Percentiles rank a stretch among this genome's conserved stretches.
These are phyloP conservation scores for Corythaeola cristata DNA, from an alignment of 2,113 vertebrate species.

Conservation along the genomic window DNA sequence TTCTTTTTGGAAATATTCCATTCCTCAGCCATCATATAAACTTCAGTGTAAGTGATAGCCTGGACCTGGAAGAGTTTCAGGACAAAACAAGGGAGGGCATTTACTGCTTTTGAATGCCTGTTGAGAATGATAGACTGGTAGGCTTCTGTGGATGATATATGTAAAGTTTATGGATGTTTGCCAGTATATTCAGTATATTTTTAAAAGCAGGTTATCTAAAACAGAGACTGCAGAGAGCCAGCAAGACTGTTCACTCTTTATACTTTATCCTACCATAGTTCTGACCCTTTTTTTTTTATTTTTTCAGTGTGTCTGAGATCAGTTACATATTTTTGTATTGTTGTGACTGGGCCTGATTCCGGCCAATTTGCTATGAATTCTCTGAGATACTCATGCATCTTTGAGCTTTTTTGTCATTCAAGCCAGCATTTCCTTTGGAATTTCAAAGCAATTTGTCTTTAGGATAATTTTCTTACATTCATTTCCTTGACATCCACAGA, in stretches of 20 bases:
- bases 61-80: conserved; percentile 23
- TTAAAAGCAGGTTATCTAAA: not conserved
- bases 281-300: not conserved
- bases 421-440: not conserved
- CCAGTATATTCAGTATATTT: not conserved
- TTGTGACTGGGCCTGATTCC: not conserved
- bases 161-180: not conserved
- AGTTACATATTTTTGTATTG: not conserved
- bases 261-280: not conserved
- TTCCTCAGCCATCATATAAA: not conserved
- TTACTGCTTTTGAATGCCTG: not conserved
- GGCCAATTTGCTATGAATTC: not conserved
- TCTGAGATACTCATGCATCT: not conserved
- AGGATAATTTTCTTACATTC: not conserved
- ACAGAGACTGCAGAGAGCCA: not conserved
- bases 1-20: conserved; percentile 31
- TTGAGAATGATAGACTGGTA: not conserved
- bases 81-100: not conserved
- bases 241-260: not conserved
- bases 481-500: not conserved
- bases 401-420: not conserved
- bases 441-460: not conserved
- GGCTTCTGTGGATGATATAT: not conserved
- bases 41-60: not conserved
- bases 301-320: not conserved